Evolutionary conservation across 2,797 vertebrate species (phyloP).

Genomic region (Gobio occitaniae): DNA sequence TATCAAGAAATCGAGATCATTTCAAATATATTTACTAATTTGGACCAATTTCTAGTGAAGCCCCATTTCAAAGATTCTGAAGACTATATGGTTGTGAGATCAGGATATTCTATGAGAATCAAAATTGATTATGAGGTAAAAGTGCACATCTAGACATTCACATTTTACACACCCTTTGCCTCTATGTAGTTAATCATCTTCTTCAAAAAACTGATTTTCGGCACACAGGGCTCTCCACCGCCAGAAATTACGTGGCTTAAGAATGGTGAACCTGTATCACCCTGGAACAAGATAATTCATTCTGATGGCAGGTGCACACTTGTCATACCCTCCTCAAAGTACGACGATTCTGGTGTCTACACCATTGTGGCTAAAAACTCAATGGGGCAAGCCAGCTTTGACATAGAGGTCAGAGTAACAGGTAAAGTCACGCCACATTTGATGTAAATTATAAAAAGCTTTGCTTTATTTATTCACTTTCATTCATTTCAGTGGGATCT

Average conservation of each 20-base stretch:
- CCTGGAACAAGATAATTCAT: slow-evolving; percentile 72
- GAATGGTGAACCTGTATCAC: slow-evolving; percentile 79
- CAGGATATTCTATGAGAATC: slow-evolving; percentile 80
- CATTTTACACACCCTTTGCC: not conserved
- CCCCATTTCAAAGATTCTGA: slow-evolving; percentile 82
- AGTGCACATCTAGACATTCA: not conserved
- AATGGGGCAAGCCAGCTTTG: slow-evolving; percentile 77
- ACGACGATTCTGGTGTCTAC: slow-evolving; percentile 81
- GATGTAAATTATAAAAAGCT: not conserved
- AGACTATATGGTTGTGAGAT: slow-evolving; percentile 81
- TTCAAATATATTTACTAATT: not conserved
- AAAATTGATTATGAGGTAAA: slow-evolving; percentile 84
- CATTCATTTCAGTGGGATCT: not conserved
- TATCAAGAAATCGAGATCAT: not conserved
- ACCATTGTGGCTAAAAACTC: slow-evolving; percentile 78
- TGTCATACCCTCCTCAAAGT: slow-evolving; percentile 80
- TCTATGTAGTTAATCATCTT: not conserved
- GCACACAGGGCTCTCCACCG: slow-evolving; percentile 79
- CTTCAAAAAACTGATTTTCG: not conserved
- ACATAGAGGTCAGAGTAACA: slow-evolving; percentile 83
- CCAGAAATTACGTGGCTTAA: slow-evolving; percentile 86
- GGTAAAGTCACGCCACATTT: slow-evolving; percentile 82
- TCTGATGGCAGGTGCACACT: slow-evolving; percentile 80
- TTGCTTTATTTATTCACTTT: not conserved
- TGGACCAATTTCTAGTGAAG: slow-evolving; percentile 70